Conservation (phyloP, 2,888 invertebrate genomes). For the Hypena proboscidalis region DNA sequence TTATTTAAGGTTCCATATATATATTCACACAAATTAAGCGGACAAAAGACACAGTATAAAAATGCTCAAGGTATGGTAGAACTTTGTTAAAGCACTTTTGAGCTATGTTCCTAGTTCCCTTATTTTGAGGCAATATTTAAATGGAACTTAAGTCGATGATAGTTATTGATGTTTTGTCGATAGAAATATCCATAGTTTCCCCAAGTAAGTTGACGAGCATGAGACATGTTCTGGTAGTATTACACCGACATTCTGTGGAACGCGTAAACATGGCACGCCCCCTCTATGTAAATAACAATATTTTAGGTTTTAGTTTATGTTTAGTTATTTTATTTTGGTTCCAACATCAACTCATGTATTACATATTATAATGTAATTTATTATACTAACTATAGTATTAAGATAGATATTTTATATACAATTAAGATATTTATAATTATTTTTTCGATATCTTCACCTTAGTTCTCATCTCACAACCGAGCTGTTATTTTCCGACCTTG, state of each 20-base stretch:
- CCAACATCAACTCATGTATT: constrained; percentile 34
- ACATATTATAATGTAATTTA: constrained; percentile 11
- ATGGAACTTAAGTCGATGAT: too few species aligned
- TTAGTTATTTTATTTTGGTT: constrained; percentile 27
- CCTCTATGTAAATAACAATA: not conserved
- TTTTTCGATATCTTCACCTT: not conserved
- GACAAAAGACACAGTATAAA: too few species aligned
- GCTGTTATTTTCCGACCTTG: not conserved
- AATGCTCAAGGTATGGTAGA: too few species aligned
- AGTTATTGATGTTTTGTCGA: not conserved
- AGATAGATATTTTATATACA: constrained; percentile 6
- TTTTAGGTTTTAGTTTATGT: constrained; percentile 24
- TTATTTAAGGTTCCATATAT: too few species aligned
- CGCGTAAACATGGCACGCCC: constrained; percentile 3
- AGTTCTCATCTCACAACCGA: not conserved
- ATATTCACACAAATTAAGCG: too few species aligned
- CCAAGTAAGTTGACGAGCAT: not conserved
- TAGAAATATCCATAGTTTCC: too few species aligned
- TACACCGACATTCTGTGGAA: not conserved
- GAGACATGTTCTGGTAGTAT: not conserved
- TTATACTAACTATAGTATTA: constrained; percentile 10
- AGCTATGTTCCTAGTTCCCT: too few species aligned
- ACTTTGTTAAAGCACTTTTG: too few species aligned
- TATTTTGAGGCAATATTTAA: not conserved
- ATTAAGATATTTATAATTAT: not conserved